These are phyloP conservation scores for Trichogramma pretiosum DNA, from an alignment of 1,140 invertebrate genomes.

Conservation along the genomic window DNA sequence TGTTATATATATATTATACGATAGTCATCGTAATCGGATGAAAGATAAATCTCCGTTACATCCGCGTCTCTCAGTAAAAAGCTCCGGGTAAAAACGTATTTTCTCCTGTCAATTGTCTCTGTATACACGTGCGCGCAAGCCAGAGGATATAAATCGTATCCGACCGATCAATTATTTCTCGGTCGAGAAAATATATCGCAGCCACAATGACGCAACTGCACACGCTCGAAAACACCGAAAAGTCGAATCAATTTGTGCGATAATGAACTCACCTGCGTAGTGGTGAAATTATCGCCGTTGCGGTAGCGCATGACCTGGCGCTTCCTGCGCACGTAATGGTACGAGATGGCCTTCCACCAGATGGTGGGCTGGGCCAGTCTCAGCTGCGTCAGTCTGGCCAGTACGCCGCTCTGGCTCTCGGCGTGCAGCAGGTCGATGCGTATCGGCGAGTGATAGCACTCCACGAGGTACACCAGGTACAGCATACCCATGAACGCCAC, in stretches of 20 bases:
- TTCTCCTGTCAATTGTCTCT: too few species aligned
- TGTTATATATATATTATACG: too few species aligned
- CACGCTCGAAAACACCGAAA: not conserved
- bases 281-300: constrained; percentile 74
- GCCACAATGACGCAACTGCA: not conserved
- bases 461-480: constrained; percentile 76
- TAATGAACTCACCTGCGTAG: constrained; percentile 57
- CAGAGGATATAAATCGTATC: too few species aligned
- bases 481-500: constrained; percentile 71
- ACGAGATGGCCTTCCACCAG: constrained; percentile 85
- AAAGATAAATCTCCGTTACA: too few species aligned
- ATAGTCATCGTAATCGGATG: too few species aligned
- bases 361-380: constrained; percentile 66
- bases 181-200: too few species aligned
- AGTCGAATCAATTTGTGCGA: not conserved
- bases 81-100: too few species aligned
- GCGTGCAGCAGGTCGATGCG: constrained; percentile 55
- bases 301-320: constrained; percentile 67
- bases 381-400: constrained; percentile 61
- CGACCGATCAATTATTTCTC: too few species aligned
- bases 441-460: constrained; percentile 73
- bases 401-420: constrained; percentile 57
- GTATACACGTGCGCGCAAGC: too few species aligned
- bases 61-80: too few species aligned
- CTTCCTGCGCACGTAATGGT: constrained; percentile 75